A percentile compares a stretch with the other conserved stretches of the same genome.
These are phyloP conservation scores for Iselma pallidipennis DNA, from an alignment of 2,888 invertebrate species.

Conservation along the genomic window DNA sequence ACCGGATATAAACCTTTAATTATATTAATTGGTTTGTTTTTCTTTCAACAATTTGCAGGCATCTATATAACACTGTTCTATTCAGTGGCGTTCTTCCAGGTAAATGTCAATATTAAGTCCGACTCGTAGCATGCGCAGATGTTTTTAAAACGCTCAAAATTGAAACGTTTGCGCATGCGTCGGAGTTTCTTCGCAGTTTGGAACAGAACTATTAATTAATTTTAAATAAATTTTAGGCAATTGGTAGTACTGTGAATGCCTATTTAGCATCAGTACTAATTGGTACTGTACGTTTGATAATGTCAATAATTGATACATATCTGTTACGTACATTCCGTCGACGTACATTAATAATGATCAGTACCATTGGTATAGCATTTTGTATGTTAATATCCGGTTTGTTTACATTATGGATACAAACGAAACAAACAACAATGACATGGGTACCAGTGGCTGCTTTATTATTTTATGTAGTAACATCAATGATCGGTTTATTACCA, in stretches of 20 bases:
- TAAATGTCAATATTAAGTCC: conserved; percentile 36
- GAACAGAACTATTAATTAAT: background rate
- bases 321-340: conserved; percentile 60
- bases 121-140: background rate
- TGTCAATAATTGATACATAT: conserved; percentile 63
- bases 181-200: background rate
- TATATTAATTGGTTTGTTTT: conserved; percentile 61
- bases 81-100: conserved; percentile 63
- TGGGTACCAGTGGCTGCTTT: conserved; percentile 60
- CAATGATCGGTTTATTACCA: conserved; percentile 64
- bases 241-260: conserved; percentile 58
- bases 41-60: conserved; percentile 65
- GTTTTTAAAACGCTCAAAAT: too few species aligned
- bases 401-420: conserved; percentile 58
- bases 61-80: conserved; percentile 66
- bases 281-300: conserved; percentile 60
- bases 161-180: too few species aligned
- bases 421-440: conserved; percentile 51
- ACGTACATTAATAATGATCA: conserved; percentile 59
- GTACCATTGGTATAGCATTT: conserved; percentile 60
- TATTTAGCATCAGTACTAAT: conserved; percentile 63
- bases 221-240: conserved; percentile 52
- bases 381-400: conserved; percentile 63
- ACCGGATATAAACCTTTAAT: conserved; percentile 64
- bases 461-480: conserved; percentile 61